Evolutionary conservation across 2,888 invertebrate genomes (phyloP).

Genomic region (Myathropa florea): DNA sequence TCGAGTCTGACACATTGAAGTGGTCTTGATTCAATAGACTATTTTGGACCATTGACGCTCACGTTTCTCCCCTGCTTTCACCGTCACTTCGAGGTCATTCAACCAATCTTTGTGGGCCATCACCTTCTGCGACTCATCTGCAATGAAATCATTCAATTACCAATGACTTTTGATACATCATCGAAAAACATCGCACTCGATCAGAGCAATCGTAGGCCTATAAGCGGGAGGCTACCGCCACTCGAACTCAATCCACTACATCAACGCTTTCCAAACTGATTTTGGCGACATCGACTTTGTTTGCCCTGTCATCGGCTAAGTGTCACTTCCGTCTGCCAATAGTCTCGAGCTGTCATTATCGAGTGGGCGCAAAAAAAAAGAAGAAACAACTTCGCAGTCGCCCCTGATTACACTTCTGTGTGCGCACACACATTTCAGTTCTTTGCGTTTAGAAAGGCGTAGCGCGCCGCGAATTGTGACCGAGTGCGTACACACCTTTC

Average conservation of each 20-base stretch:
- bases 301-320: conserved; percentile 10
- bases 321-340: conserved; percentile 19
- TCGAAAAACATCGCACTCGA: neutral
- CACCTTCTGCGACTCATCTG: neutral
- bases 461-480: neutral
- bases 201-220: neutral
- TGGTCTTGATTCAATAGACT: neutral
- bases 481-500: conserved; percentile 25
- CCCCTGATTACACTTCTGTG: neutral
- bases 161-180: neutral
- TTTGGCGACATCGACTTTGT: conserved; percentile 8
- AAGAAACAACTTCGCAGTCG: neutral
- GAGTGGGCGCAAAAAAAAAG: conserved; percentile 3
- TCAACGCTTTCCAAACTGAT: neutral
- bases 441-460: conserved; percentile 35
- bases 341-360: neutral
- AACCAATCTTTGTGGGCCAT: conserved; percentile 27
- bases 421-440: neutral
- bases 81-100: conserved; percentile 1
- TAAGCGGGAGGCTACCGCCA: neutral
- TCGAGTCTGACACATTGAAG: neutral
- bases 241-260: neutral
- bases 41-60: neutral
- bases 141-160: neutral
- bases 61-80: conserved; percentile 9